Base-by-base conservation (phyloP, 2,113 vertebrate species). In the Sorex fumeus region DNA sequence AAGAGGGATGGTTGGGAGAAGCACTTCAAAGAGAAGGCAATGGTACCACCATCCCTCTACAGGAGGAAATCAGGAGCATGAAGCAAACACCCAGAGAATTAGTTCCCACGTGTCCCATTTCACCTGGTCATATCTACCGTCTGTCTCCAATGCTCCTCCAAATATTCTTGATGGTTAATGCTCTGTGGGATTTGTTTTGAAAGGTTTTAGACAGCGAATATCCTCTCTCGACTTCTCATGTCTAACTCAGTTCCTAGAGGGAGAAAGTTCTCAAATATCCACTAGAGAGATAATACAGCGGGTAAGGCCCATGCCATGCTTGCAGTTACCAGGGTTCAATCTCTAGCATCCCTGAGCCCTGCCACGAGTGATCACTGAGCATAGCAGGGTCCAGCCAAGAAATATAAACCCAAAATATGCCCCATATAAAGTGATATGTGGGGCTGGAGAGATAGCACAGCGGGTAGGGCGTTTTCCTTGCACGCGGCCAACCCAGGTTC, bases 1-100 rank as follows among this genome's bases (percentile, higher is more conserved):
- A 16, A 3, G 32, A 30, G 16, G 13, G 40, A 76, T 23, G 0
- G 9, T 1, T 6, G 18, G 6, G 1, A n/a, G 7, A 3, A 57
- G 10, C n/a, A n/a, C n/a, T 36, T 30, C 11, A 80, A 23, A 12
- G 10, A 84, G 32, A 74, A 79, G 70, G 23, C 9, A 4, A 30
- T 6, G 0, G 3, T 70, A 5, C 2, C 16, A 9, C 21, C 40
- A 62, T 62, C 18, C 18, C 15, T 10, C 47, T 50, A 30, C 62
- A 27, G 62, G 21, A 18, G 16, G 21, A 45, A 34, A 30, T 16
- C 2, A 4, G n/a, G 23, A 70, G 4, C 18, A 76, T 4, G 32
- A 74, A 45, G 19, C 19, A 72, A 40, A 60, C 19, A 74, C 19
- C 15, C 0, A 64, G 8, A 27, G 2, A 2, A 60, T 67, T 8